Conservation (phyloP, 1,140 invertebrate species). For the Hydropsyche tenuis region DNA sequence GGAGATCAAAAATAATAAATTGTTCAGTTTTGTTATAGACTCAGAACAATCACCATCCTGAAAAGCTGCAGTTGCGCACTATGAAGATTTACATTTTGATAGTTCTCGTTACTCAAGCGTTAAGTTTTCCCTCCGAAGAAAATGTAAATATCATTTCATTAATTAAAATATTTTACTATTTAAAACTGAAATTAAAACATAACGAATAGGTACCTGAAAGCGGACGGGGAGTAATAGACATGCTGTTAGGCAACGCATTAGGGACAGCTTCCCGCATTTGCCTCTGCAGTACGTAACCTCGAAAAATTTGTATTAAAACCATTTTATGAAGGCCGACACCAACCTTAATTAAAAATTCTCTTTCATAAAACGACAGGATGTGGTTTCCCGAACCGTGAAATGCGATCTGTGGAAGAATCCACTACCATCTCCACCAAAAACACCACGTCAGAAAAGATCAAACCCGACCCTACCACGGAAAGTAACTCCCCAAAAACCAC, state of each 20-base stretch:
- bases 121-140: not conserved
- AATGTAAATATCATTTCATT: not conserved
- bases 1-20: not conserved
- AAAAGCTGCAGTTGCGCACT: not conserved
- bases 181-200: not conserved
- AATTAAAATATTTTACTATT: not conserved
- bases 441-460: not conserved
- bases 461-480: not conserved
- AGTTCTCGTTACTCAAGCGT: slow-evolving; percentile 1
- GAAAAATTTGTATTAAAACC: no score
- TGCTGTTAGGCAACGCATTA: slow-evolving; percentile 9
- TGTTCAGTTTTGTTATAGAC: slow-evolving; percentile 20
- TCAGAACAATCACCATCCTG: slow-evolving; percentile 18
- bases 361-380: slow-evolving; percentile 11
- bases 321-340: not conserved
- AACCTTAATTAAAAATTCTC: not conserved
- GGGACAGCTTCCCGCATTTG: slow-evolving; percentile 1
- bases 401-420: slow-evolving; percentile 9
- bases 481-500: not conserved
- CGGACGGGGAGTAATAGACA: slow-evolving; percentile 18
- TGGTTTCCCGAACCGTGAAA: slow-evolving; percentile 24
- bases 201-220: slow-evolving; percentile 10
- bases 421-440: not conserved
- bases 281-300: slow-evolving; percentile 32
- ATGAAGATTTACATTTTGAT: slow-evolving; percentile 12